Evolutionary conservation across 2,888 invertebrate genomes (phyloP), one percentile per base, ranked within the genome.

Genomic region (Exocentrus adspersus): DNA sequence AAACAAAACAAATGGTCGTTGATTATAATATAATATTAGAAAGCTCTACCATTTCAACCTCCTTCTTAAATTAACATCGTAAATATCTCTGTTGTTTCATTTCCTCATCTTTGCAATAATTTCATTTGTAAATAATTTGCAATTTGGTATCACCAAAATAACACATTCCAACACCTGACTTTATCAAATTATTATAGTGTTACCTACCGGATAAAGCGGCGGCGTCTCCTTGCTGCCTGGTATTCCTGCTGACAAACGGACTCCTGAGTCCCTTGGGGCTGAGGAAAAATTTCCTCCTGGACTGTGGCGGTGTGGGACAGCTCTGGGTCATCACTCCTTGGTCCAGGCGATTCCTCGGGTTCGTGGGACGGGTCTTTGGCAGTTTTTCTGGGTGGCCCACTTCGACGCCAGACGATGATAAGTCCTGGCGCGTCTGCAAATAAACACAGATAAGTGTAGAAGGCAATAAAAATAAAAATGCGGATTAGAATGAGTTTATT

Each of bases 221-320:
- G 77, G 89, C 87, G 77, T 89, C 89, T 78, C 87, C 88, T 60
- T 76, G 82, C 70, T 75, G 81, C 73, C 74, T 72, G 67, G 79
- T 71, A 45, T 79, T 78, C 68, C 87, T 84, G 65, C 86, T 86
- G 1, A 88, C 87, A 76, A 93, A 91, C n/a, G 93, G 92, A 81
- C 90, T 93, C 66, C 92, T 86, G 65, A 94, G 83, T 21, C 90
- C 90, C 81, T 92, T 93, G 7, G 93, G 91, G 76, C 92, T 93
- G 46, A 93, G 87, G 83, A 94, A 92, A 84, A 93, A 92, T 83
- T 91, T 89, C 81, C 92, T 89, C 73, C 92, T 87, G 7, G 81
- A 85, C 74, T 90, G 90, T 0, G 92, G 92, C 46, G 94, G 93
- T 51, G 93, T 93, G 46, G 93, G 93, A 78, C 93, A 93, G 85